Evolutionary conservation across 2,797 vertebrate species (phyloP), one percentile per base, ranked within the genome.

Genomic region (Falco biarmicus): DNA sequence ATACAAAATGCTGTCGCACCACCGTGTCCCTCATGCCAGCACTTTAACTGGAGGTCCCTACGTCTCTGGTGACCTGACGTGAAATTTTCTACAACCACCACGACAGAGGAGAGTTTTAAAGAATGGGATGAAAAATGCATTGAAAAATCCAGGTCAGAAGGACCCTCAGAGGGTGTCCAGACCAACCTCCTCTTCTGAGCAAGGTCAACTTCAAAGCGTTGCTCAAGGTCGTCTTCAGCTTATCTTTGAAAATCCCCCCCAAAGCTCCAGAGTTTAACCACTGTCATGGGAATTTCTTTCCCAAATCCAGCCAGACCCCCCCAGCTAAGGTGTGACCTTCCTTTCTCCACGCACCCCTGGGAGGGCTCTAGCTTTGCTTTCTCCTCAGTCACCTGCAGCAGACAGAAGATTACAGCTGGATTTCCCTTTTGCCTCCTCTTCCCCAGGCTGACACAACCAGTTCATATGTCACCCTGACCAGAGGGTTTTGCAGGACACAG

Each of bases 1-100:
- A 60, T 1, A 22, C 22, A 14, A 15, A 63, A 20, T 0, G 6
- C 29, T 21, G 15, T 2, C 10, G 10, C 71, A 56, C 31, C 82
- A 17, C 3, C 59, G 5, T 43, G 68, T 47, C 47, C 66, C 76
- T 66, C 4, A 4, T 13, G 56, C 81, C 51, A 11, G 19, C 53
- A 22, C 37, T 5, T 59, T 2, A 24, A 19, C 8, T 17, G 43
- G 10, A 31, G 37, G 10, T 45, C 11, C 63, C 21, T 50, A 18
- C 12, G 21, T 13, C 80, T 7, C 76, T 15, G 48, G 45, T 60
- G 59, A 64, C 11, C 59, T 34, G 51, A 29, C 10, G 61, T 8
- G 10, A 5, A 9, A 54, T 11, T 5, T 29, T 13, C 69, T 20
- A 15, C 61, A 24, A 4, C 6, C 34, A 3, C 21, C 1, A 13